Evolutionary conservation across 2,888 invertebrate species (phyloP).

Genomic region (Portevinia maculata): DNA sequence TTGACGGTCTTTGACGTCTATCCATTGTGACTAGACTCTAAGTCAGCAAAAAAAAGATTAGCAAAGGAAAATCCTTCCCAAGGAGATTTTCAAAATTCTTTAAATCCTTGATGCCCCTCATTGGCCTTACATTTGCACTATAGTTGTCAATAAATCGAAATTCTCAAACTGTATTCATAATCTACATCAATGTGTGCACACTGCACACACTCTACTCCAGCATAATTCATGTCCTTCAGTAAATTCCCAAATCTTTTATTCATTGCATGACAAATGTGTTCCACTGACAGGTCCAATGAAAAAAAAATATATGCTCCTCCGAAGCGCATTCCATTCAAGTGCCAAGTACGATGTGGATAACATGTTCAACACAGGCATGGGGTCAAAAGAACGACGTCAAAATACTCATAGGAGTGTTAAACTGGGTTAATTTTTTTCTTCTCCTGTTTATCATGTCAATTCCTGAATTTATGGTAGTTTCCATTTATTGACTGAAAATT

Average conservation of each 20-base stretch:
- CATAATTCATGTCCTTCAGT: slow-evolving; percentile 33
- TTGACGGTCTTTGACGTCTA: too few species aligned
- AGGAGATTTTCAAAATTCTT: too few species aligned
- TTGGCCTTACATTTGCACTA: too few species aligned
- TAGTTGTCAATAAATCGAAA: not conserved
- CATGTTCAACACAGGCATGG: slow-evolving; percentile 66
- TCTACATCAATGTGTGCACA: not conserved
- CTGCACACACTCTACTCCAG: not conserved
- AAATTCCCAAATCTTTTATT: slow-evolving; percentile 27
- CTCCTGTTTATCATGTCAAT: slow-evolving; percentile 35
- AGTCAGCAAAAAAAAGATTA: too few species aligned
- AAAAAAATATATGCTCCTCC: slow-evolving; percentile 5
- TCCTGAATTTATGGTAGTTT: slow-evolving; percentile 61
- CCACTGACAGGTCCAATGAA: not conserved
- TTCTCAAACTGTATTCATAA: not conserved
- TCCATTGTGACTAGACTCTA: too few species aligned
- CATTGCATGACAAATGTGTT: slow-evolving; percentile 40
- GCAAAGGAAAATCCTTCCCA: too few species aligned
- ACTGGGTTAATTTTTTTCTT: slow-evolving; percentile 26
- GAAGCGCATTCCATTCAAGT: slow-evolving; percentile 41
- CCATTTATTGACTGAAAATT: slow-evolving; percentile 60
- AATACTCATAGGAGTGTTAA: slow-evolving; percentile 61
- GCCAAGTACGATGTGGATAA: slow-evolving; percentile 53
- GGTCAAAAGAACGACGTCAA: slow-evolving; percentile 68
- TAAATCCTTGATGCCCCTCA: too few species aligned